Conservation (phyloP, 2,113 vertebrate genomes). For the Oenanthe melanoleuca region DNA sequence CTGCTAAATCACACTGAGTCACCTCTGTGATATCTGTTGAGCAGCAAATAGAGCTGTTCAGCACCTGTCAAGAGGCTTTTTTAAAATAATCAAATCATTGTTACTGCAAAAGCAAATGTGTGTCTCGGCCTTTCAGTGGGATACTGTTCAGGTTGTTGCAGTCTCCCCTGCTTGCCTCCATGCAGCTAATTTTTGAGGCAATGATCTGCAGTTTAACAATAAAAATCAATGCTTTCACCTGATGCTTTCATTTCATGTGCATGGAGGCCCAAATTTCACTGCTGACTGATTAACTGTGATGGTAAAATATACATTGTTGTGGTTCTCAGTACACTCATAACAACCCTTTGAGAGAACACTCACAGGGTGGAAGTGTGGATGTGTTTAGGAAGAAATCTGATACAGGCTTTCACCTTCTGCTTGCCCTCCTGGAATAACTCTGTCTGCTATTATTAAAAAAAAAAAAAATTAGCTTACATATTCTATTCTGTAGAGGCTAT, state of each 20-base stretch:
- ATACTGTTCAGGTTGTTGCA: background rate
- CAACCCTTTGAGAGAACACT: background rate
- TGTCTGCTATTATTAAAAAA: background rate
- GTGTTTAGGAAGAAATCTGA: background rate
- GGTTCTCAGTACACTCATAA: background rate
- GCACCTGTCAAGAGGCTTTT: background rate
- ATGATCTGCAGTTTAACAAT: background rate
- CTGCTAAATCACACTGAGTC: background rate
- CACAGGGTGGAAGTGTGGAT: background rate
- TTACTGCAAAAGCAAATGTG: background rate
- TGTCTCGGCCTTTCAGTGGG: background rate
- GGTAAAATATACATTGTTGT: background rate
- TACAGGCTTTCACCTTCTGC: background rate
- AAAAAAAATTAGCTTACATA: background rate
- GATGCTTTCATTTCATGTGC: background rate
- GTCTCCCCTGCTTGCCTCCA: background rate
- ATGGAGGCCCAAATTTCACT: fast-evolving
- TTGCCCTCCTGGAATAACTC: background rate
- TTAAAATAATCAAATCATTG: background rate
- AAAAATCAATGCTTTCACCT: background rate
- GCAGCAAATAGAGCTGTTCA: background rate
- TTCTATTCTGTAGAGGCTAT: background rate
- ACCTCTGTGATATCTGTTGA: background rate
- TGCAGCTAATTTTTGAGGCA: background rate
- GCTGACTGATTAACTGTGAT: background rate